Percentiles rank a stretch among this genome's conserved stretches.
Evolutionary conservation across 2,113 vertebrate species (phyloP).

Genomic region (Clinocottus analis): DNA sequence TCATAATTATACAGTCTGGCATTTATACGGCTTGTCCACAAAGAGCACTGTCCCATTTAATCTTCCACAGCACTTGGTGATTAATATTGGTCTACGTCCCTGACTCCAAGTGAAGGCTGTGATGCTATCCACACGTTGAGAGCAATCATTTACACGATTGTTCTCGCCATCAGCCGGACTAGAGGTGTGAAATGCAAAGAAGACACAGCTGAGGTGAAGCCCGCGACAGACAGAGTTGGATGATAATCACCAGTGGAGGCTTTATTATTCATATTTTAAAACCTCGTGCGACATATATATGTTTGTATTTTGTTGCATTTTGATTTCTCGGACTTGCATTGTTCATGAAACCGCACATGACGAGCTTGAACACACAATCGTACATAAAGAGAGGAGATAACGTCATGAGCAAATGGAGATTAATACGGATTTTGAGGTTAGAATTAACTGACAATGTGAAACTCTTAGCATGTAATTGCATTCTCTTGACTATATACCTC

Average conservation of each 20-base stretch:
- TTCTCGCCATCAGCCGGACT: constrained; percentile 39
- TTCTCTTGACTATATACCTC: neutral
- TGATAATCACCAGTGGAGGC: constrained; percentile 49
- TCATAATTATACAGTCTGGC: constrained; percentile 62
- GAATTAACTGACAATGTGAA: neutral
- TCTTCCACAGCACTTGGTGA: constrained; percentile 29
- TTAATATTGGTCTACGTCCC: constrained; percentile 20
- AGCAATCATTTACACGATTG: constrained; percentile 50
- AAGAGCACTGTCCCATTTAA: constrained; percentile 57
- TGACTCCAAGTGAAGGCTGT: constrained; percentile 32
- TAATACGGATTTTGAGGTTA: neutral
- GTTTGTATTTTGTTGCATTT: constrained; percentile 33
- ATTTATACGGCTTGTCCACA: constrained; percentile 58
- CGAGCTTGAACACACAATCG: constrained; percentile 26
- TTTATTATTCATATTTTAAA: constrained; percentile 57
- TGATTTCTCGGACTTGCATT: constrained; percentile 53
- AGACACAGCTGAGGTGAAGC: constrained; percentile 17
- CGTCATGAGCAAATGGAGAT: neutral
- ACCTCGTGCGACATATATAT: constrained; percentile 46
- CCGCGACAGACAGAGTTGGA: constrained; percentile 7
- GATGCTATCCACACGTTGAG: constrained; percentile 41
- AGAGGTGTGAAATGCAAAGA: constrained; percentile 59
- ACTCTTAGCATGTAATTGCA: neutral
- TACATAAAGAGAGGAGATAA: constrained; percentile 2
- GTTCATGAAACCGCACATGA: constrained; percentile 57